Conservation (phyloP, 1,140 invertebrate genomes). For the Limonius californicus region DNA sequence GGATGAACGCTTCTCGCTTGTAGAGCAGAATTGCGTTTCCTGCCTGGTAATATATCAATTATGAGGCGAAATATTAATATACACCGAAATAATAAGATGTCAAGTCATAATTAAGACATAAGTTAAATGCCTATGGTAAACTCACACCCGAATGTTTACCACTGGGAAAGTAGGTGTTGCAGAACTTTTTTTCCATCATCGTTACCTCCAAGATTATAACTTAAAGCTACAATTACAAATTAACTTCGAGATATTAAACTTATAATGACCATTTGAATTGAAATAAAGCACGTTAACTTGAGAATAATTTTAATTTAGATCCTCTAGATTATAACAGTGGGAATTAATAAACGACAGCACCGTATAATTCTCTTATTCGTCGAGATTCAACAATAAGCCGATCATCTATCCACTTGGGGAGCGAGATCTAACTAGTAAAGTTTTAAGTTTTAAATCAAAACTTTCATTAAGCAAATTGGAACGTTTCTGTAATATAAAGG, state of each 20-base stretch:
- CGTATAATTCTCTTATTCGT: neutral
- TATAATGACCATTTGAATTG: neutral
- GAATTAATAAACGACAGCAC: neutral
- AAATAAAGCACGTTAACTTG: neutral
- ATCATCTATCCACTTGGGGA: neutral
- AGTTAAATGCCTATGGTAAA: neutral
- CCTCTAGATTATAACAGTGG: neutral
- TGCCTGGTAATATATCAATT: slow-evolving; percentile 6
- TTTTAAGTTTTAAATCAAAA: neutral
- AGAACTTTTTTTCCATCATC: neutral
- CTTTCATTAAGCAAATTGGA: neutral
- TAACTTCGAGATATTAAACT: neutral
- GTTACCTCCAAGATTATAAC: neutral
- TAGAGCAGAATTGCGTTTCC: slow-evolving; percentile 3
- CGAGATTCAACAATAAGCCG: neutral
- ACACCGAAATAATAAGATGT: slow-evolving; percentile 2
- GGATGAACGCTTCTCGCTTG: slow-evolving; percentile 4
- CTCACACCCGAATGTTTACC: neutral
- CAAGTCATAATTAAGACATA: slow-evolving; percentile 4
- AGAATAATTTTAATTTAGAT: neutral
- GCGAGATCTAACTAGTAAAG: slow-evolving; percentile 3
- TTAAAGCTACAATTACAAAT: neutral
- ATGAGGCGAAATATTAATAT: slow-evolving; percentile 7
- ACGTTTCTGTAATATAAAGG: slow-evolving; percentile 1
- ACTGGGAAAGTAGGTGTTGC: too few relatives aligned